phyloP scores from a whole-genome alignment of 2,797 vertebrate species.

The Micromesistius poutassou region DNA sequence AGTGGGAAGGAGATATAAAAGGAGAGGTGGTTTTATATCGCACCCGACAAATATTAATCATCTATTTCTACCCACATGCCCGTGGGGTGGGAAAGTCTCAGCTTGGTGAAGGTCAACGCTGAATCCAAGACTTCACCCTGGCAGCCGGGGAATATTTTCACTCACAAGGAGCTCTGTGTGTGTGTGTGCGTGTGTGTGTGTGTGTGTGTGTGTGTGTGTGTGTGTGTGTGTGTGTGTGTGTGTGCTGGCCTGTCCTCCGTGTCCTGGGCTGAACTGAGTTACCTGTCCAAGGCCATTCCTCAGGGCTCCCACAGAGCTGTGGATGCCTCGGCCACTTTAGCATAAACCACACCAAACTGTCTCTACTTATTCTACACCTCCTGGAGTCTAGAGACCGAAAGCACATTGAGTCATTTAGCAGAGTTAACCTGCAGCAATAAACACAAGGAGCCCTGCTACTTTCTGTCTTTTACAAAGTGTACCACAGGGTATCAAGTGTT shows the following conservation, averaged over 20 bases:
- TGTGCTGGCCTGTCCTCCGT: neutral
- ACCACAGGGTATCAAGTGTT: neutral
- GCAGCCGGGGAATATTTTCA: neutral
- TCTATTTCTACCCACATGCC: neutral
- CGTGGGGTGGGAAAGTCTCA: slow-evolving; percentile 16
- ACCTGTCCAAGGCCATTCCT: neutral
- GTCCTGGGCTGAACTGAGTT: neutral
- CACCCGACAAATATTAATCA: slow-evolving; percentile 22
- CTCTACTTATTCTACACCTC: neutral
- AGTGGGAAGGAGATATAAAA: slow-evolving; percentile 12
- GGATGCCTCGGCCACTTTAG: neutral
- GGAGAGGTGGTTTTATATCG: slow-evolving; percentile 8
- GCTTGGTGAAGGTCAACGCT: slow-evolving; percentile 4
- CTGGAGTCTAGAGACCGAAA: neutral
- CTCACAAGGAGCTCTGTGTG: neutral
- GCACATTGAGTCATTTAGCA: neutral
- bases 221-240: neutral
- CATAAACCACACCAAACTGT: neutral
- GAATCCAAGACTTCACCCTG: neutral
- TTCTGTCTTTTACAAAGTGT: neutral
- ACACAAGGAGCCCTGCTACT: neutral
- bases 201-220: neutral
- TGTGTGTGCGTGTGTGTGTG: neutral
- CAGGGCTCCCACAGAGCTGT: too few relatives aligned
- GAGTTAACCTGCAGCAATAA: neutral